Base-by-base conservation (phyloP, 2,888 invertebrate species). In the Leucophenga montana region DNA sequence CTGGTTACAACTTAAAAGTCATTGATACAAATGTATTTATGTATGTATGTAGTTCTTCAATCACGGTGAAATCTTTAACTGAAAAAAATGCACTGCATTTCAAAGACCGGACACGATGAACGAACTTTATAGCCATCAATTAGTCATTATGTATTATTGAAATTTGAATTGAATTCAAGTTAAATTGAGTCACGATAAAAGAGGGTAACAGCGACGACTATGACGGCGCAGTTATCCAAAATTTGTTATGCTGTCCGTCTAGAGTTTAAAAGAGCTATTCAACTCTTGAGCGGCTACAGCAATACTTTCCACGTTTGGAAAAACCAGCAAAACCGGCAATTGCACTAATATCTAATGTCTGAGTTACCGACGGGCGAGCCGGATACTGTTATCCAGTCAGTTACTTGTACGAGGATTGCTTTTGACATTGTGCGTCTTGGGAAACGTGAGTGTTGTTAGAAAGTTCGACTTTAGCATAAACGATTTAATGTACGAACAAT, bases 351-450 rank as follows among this genome's bases (percentile, higher is more conserved):
- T 39, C 39, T 11, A 39, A 46, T 46, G 48, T 46, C 59, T 8
- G 27, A 6, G 50, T 6, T 50, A 18, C 11, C 13, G n/a, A 50
- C n/a, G 4, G 16, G 6, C n/a, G 50, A 50, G 50, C 27, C 57
- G 27, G 57, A 57, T 27, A 57, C 57, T 14, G 2, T 50, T n/a
- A 18, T 50, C 6, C 22, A 56, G 22, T 20, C 56, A 22, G 18
- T 18, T 2, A 72, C 59, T 71, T 70, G 70, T 77, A 71, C 71
- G 77, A 76, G 74, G n/a, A n/a, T n/a, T n/a, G n/a, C n/a, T n/a
- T n/a, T n/a, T n/a, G n/a, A n/a, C n/a, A n/a, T n/a, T n/a, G n/a
- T n/a, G n/a, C n/a, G n/a, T n/a, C n/a, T n/a, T n/a, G n/a, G n/a
- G n/a, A n/a, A n/a, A n/a, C n/a, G n/a, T n/a, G n/a, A n/a, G n/a